phyloP scores from a whole-genome alignment of 2,888 invertebrate species.

The Meloe dianella region DNA sequence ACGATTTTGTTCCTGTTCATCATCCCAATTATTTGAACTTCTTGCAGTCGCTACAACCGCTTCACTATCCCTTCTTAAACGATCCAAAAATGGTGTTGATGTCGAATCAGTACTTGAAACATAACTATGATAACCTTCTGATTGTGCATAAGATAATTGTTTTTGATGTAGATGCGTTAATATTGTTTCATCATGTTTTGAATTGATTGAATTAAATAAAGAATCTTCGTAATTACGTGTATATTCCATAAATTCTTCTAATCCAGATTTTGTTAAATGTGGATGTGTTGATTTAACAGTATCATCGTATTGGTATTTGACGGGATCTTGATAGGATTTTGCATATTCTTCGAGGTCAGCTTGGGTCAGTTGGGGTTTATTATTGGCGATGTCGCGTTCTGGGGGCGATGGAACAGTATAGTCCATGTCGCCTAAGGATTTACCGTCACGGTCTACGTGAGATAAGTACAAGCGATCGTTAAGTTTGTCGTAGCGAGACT shows the following conservation, averaged over 20 bases:
- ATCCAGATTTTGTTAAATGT: constrained; percentile 56
- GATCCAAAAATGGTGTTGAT: constrained; percentile 77
- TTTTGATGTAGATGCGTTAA: constrained; percentile 69
- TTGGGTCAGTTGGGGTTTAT: constrained; percentile 62
- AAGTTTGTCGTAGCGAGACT: constrained; percentile 59
- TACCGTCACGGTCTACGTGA: constrained; percentile 69
- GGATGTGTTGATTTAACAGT: constrained; percentile 39
- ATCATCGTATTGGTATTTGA: constrained; percentile 50
- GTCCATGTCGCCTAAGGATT: constrained; percentile 67
- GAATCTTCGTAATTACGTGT: constrained; percentile 67
- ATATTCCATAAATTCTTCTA: constrained; percentile 71
- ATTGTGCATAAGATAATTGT: constrained; percentile 78
- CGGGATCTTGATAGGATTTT: constrained; percentile 63
- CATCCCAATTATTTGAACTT: constrained; percentile 55
- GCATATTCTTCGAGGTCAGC: constrained; percentile 75
- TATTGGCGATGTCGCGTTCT: constrained; percentile 65
- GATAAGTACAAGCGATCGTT: constrained; percentile 62
- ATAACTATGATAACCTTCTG: constrained; percentile 81
- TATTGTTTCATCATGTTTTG: constrained; percentile 57
- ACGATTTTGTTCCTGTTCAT: constrained; percentile 45
- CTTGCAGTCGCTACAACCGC: constrained; percentile 55
- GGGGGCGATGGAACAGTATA: constrained; percentile 75
- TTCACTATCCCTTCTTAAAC: constrained; percentile 70
- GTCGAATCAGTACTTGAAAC: constrained; percentile 79
- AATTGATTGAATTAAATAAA: constrained; percentile 50